Conservation (phyloP, 2,888 invertebrate genomes). For the Cryptocephalus moraei region DNA sequence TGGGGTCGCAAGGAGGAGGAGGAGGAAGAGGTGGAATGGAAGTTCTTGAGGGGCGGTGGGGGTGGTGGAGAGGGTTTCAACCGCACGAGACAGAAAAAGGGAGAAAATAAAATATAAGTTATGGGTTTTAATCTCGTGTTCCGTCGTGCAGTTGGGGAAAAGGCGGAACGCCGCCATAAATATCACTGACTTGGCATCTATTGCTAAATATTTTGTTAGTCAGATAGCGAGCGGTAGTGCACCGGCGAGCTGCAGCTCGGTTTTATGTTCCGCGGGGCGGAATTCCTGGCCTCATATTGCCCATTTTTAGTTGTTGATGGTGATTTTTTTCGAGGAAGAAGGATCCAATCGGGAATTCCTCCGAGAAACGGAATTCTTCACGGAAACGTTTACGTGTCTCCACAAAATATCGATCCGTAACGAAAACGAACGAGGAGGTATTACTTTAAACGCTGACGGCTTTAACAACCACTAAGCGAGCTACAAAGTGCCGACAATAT, state of each 20-base stretch:
- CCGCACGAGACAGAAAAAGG: constrained; percentile 27
- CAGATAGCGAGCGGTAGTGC: constrained; percentile 27
- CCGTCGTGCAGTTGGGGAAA: constrained; percentile 31
- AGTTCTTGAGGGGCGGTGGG: neutral
- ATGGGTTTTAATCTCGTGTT: constrained; percentile 40
- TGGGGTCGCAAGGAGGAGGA: neutral
- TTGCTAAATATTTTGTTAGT: constrained; percentile 33
- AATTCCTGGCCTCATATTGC: too few relatives aligned
- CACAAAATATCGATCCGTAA: too few relatives aligned
- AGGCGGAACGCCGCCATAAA: constrained; percentile 33
- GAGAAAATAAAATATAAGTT: constrained; percentile 39
- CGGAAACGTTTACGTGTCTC: too few relatives aligned
- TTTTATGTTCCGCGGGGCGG: too few relatives aligned
- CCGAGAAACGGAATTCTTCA: too few relatives aligned
- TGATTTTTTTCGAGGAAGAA: too few relatives aligned
- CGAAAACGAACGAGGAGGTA: too few relatives aligned
- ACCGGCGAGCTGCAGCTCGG: constrained; percentile 10
- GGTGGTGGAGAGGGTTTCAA: constrained; percentile 7
- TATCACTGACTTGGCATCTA: constrained; percentile 32
- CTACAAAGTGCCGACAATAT: too few relatives aligned
- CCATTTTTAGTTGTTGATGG: too few relatives aligned
- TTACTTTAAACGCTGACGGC: too few relatives aligned
- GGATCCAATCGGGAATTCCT: too few relatives aligned
- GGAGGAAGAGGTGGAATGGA: neutral
- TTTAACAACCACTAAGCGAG: too few relatives aligned